Percentiles rank a stretch among this genome's conserved stretches.
Evolutionary conservation across 2,888 invertebrate genomes (phyloP).

Genomic region (Machimus rusticus): DNA sequence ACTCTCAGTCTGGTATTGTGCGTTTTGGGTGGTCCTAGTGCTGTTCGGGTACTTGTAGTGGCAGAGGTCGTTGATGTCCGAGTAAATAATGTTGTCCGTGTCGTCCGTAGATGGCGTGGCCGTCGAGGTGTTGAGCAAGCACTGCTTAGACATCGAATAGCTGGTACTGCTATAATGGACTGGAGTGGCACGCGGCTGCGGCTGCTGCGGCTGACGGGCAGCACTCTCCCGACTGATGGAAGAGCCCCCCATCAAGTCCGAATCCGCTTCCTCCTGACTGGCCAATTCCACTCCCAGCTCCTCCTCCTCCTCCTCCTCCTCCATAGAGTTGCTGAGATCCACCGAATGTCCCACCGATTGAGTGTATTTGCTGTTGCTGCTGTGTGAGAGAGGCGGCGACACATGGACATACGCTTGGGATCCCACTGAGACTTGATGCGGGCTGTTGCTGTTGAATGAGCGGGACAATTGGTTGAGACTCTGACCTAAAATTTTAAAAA

Average conservation of each 20-base stretch:
- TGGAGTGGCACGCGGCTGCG: conserved; percentile 57
- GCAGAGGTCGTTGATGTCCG: conserved; percentile 62
- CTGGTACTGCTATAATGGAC: conserved; percentile 64
- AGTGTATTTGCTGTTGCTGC: conserved; percentile 59
- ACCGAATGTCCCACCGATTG: conserved; percentile 60
- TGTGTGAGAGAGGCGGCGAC: conserved; percentile 59
- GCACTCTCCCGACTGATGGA: conserved; percentile 66
- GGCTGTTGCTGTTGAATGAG: conserved; percentile 63
- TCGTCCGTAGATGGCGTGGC: conserved; percentile 58
- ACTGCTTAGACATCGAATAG: conserved; percentile 64
- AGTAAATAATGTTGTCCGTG: conserved; percentile 61
- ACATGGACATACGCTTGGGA: conserved; percentile 63
- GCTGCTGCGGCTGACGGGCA: conserved; percentile 59
- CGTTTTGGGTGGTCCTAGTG: conserved; percentile 1
- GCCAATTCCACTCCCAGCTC: conserved; percentile 59
- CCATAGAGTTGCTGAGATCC: conserved; percentile 64
- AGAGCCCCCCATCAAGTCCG: conserved; percentile 64
- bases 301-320: conserved; percentile 59
- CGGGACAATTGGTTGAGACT: conserved; percentile 61
- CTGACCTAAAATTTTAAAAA: conserved; percentile 56
- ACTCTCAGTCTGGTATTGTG: conserved; percentile 25
- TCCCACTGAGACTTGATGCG: conserved; percentile 62
- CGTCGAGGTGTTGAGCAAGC: conserved; percentile 60
- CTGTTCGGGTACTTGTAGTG: conserved; percentile 55
- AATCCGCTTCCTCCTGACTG: conserved; percentile 62